Base-by-base conservation (phyloP, 2,113 vertebrate genomes). In the Hipposideros armiger region DNA sequence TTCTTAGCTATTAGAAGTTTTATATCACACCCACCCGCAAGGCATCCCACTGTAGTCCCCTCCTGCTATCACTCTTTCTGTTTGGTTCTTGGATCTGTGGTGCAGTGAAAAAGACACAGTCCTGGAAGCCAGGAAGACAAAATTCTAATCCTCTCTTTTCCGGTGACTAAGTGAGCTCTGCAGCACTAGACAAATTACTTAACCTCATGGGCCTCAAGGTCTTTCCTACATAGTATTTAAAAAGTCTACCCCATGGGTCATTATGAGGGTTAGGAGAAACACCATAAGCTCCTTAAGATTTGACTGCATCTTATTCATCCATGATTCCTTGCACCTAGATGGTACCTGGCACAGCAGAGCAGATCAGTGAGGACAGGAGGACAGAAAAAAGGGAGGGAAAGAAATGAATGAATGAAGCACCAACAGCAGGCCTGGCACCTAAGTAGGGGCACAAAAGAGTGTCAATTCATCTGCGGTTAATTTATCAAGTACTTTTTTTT, bases 261-360 rank as follows among this genome's bases (percentile, higher is more conserved):
- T 77, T 62, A 58, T 15, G 62, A 91, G 77, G 85, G 60, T 94
- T 90, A 78, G 72, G 20, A 52, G 52, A 81, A 76, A 64, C 56
- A 74, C 76, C 16, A 30, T 24, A 83, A 93, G 87, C 64, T 83
- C 54, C 90, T 89, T 90, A 73, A 66, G 77, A 66, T 45, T 69
- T 28, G 91, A 28, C 4, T 54, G 10, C n/a, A 14, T 28, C 13
- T 66, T 36, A 17, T 14, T 83, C 4, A 15, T 47, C 42, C 73
- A 62, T 22, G 3, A 64, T 22, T 22, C 9, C 50, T 32, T 26
- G 30, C 2, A 62, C 32, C 28, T 11, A 47, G 54, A 36, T 2
- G 7, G 67, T 3, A 1, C 40, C 20, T 45, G 74, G 40, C 40
- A 32, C 56, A 74, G 81, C 83, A 24, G 1, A 62, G 60, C 76